These are phyloP conservation scores for Clarias pachynema DNA, from an alignment of 2,797 vertebrate genomes.

Conservation along the genomic window DNA sequence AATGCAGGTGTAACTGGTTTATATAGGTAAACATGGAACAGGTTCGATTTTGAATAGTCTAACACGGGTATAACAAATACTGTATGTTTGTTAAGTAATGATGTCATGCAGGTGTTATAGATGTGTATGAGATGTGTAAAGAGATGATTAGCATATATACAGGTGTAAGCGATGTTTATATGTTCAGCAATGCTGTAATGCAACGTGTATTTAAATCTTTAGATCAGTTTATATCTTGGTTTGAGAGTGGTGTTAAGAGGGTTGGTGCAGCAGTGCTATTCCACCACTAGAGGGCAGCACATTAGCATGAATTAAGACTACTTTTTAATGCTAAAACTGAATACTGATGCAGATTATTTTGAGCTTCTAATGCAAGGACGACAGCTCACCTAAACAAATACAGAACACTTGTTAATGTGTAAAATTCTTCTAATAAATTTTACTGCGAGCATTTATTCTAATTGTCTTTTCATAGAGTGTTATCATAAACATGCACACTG, in stretches of 20 bases:
- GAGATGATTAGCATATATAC: no score
- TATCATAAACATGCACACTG: not conserved
- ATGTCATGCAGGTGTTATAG: no score
- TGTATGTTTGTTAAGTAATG: not conserved
- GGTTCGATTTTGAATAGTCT: not conserved
- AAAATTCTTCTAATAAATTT: not conserved
- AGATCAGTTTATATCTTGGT: not conserved
- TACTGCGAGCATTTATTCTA: not conserved
- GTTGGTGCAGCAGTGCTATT: not conserved
- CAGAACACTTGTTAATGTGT: not conserved
- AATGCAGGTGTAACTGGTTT: not conserved
- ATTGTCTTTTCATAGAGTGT: not conserved
- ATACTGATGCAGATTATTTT: slow-evolving; percentile 8
- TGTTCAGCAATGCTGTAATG: not conserved
- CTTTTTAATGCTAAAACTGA: not conserved
- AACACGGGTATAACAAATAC: not conserved
- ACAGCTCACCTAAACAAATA: not conserved
- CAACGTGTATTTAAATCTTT: no score
- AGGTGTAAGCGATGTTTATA: no score
- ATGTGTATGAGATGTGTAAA: no score
- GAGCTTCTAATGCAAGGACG: not conserved
- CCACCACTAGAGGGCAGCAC: slow-evolving; percentile 65
- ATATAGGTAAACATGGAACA: not conserved
- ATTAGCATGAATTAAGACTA: slow-evolving; percentile 35
- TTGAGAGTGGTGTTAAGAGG: not conserved